Evolutionary conservation across 2,797 vertebrate species (phyloP).

Genomic region (Cirrhinus molitorella): DNA sequence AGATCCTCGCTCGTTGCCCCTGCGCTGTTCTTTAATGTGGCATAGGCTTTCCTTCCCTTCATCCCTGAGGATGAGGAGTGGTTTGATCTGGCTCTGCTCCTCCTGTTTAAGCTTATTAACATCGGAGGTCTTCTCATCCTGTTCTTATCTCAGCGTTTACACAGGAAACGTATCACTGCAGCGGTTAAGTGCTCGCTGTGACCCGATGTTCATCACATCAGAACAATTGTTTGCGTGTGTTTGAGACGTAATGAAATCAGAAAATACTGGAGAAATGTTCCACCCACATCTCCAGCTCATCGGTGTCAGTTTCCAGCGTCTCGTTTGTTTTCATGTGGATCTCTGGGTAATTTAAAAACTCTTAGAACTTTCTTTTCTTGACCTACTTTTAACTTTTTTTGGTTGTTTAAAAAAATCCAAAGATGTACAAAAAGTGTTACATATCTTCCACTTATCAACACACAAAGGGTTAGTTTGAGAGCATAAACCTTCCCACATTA

Average conservation of each 20-base stretch:
- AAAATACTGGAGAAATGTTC: background rate
- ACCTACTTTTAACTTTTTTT: background rate
- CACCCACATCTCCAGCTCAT: background rate
- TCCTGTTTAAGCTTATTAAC: slow-evolving; percentile 53
- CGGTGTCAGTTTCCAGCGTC: background rate
- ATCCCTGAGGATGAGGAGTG: slow-evolving; percentile 41
- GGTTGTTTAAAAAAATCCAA: background rate
- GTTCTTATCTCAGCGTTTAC: slow-evolving; percentile 14
- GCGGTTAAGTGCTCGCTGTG: background rate
- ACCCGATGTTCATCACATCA: background rate
- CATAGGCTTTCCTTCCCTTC: slow-evolving; percentile 26
- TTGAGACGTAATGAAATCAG: background rate
- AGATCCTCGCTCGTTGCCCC: slow-evolving; percentile 25
- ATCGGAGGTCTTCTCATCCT: slow-evolving; percentile 2
- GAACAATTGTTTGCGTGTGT: background rate
- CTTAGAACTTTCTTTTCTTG: background rate
- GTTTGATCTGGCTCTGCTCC: slow-evolving; percentile 44
- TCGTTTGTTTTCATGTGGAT: background rate
- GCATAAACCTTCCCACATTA: background rate
- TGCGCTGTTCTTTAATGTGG: slow-evolving; percentile 43
- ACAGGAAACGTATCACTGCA: background rate
- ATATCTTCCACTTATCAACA: background rate
- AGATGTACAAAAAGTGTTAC: background rate
- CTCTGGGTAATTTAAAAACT: background rate
- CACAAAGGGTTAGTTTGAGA: background rate